Percentiles rank a stretch among this genome's conserved stretches.
Evolutionary conservation across 2,888 invertebrate genomes (phyloP).

Genomic region (Brachyopa scutellaris): DNA sequence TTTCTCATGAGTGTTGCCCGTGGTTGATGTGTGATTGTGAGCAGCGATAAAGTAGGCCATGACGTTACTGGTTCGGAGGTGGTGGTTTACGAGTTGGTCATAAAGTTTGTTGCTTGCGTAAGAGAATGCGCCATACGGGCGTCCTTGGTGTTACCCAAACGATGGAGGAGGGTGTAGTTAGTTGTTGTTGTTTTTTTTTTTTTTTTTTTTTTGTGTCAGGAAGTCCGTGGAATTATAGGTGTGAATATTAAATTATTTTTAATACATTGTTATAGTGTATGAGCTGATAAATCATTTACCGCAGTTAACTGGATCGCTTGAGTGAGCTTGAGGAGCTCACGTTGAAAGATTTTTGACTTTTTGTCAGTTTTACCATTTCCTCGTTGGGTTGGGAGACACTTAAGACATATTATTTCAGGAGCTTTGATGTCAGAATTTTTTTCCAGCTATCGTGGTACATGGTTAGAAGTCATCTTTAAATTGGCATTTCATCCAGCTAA

Average conservation of each 20-base stretch:
- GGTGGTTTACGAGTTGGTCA: constrained; percentile 55
- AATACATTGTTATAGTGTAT: too few species aligned
- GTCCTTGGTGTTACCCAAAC: constrained; percentile 45
- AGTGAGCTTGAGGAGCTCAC: too few species aligned
- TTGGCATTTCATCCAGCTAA: too few species aligned
- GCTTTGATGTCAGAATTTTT: too few species aligned
- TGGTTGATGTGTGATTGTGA: constrained; percentile 49
- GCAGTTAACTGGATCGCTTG: too few species aligned
- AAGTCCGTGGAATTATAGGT: constrained; percentile 24
- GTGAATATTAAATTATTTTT: constrained; percentile 50
- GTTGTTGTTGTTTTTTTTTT: neutral
- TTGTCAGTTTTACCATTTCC: too few species aligned
- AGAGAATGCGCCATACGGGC: constrained; percentile 47
- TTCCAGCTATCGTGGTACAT: too few species aligned
- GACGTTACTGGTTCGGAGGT: constrained; percentile 36
- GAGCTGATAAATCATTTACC: too few species aligned
- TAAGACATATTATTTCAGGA: too few species aligned
- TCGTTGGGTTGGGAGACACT: too few species aligned
- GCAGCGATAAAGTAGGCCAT: constrained; percentile 58
- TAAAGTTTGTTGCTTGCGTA: constrained; percentile 64
- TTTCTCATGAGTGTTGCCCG: constrained; percentile 41
- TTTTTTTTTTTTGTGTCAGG: constrained; percentile 15
- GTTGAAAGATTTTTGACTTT: too few species aligned
- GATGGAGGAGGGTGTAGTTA: neutral
- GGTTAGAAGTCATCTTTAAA: too few species aligned